These are phyloP conservation scores for Tachysurus fulvidraco DNA, from an alignment of 2,113 vertebrate genomes.

Conservation along the genomic window DNA sequence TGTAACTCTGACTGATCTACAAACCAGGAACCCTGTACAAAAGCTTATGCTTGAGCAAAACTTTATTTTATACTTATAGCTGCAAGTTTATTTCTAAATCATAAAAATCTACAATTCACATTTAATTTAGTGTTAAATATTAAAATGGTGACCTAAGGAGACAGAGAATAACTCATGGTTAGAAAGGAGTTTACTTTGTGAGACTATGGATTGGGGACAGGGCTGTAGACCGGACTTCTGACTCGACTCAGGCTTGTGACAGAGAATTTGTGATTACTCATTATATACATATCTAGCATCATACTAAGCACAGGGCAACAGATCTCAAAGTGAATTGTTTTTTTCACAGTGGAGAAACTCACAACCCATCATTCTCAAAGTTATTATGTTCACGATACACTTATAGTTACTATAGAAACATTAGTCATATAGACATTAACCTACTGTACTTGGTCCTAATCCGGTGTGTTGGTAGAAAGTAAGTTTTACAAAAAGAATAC, in stretches of 20 bases:
- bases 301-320: neutral
- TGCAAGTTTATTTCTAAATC: neutral
- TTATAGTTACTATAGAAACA: no score
- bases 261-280: neutral
- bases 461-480: no score
- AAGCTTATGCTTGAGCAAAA: neutral
- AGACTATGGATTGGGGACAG: neutral
- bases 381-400: neutral
- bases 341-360: neutral
- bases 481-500: neutral
- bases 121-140: neutral
- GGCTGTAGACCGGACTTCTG: neutral
- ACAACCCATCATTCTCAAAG: neutral
- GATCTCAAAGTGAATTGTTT: neutral
- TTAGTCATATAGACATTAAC: neutral
- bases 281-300: neutral
- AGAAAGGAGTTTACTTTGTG: no score
- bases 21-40: no score
- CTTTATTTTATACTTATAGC: neutral
- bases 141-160: neutral
- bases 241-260: neutral
- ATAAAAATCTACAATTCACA: neutral
- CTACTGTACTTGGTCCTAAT: neutral
- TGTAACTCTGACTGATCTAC: no score
- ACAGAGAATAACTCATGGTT: neutral